A percentile compares a stretch with the other conserved stretches of the same genome.
phyloP scores from a whole-genome alignment of 2,888 invertebrate species.

The Prosopocoilus inquinatus region DNA sequence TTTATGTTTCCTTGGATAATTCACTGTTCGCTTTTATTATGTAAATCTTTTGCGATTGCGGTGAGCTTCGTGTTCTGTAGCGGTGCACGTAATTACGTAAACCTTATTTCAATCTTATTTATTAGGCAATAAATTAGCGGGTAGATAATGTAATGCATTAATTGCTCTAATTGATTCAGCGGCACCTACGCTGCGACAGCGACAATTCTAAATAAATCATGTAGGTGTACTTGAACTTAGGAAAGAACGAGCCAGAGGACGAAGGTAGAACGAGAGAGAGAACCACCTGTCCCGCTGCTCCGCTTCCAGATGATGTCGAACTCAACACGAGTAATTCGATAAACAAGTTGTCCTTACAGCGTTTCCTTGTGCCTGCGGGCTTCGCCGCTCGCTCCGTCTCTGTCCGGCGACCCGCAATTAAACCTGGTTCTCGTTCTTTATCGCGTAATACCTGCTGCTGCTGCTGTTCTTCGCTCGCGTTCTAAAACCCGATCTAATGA shows the following conservation, averaged over 20 bases:
- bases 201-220: not conserved
- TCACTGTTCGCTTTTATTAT: too few species aligned
- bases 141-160: too few species aligned
- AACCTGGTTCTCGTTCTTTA: not conserved
- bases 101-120: too few species aligned
- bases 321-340: constrained; percentile 9
- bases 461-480: not conserved
- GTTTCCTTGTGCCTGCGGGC: constrained; percentile 12
- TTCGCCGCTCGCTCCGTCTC: not conserved
- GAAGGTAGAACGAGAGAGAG: not conserved
- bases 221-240: constrained; percentile 3
- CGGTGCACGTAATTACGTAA: too few species aligned
- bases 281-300: not conserved
- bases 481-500: too few species aligned
- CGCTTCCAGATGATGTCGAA: constrained; percentile 10
- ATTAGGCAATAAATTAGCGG: too few species aligned
- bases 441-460: not conserved
- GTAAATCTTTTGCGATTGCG: too few species aligned
- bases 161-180: constrained; percentile 4
- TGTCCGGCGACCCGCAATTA: not conserved
- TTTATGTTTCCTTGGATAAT: too few species aligned
- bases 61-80: too few species aligned
- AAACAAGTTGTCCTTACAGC: constrained; percentile 17
- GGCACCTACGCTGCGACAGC: not conserved
- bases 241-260: not conserved